Base-by-base conservation (phyloP, 2,797 vertebrate species). In the Geotria australis region DNA sequence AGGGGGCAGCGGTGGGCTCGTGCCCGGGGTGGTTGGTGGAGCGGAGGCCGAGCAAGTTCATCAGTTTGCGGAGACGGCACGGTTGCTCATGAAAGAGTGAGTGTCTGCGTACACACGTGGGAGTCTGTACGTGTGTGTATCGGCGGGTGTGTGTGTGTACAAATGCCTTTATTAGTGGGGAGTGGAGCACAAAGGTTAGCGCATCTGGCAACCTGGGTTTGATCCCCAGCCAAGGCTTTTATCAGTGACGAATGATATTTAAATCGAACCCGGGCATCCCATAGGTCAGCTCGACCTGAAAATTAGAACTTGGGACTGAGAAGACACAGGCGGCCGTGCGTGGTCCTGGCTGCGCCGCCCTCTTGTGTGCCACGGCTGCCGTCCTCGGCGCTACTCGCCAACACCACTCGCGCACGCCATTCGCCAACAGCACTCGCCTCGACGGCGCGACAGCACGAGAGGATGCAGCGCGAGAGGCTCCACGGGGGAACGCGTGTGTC, bases 41-140 rank as follows among this genome's bases (percentile, higher is more conserved):
- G 86, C 94, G 3, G 88, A 93, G 64, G 78, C 79, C 3, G 68
- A 70, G 1, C 82, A 84, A 64, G 73, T 95, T 70, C 80, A 78
- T 45, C 74, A 78, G 58, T 84, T 96, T 6, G 83, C 84, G 59
- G 82, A 76, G 69, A 76, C 83, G 2, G 85, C 86, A 1, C 83
- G 85, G 60, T 69, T 71, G 10, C 79, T 95, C 13, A 95, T 95
- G 59, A 83, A 81, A 24, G 24, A 38, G 24, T 38, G 24, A 38
- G 24, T 38, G 24, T 38, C 24, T 6, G 24, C 24, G n/a, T n/a
- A n/a, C n/a, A 24, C 5, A 24, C 24, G 24, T 38, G 24, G 38
- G 24, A 38, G 38, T 24, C 24, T 6, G 24, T 38, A 24, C 24
- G 24, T 2, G 24, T 24, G 24, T 24, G 24, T 24, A 3, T n/a